Evolutionary conservation across 2,888 invertebrate genomes (phyloP).

Genomic region (Noctua pronuba): DNA sequence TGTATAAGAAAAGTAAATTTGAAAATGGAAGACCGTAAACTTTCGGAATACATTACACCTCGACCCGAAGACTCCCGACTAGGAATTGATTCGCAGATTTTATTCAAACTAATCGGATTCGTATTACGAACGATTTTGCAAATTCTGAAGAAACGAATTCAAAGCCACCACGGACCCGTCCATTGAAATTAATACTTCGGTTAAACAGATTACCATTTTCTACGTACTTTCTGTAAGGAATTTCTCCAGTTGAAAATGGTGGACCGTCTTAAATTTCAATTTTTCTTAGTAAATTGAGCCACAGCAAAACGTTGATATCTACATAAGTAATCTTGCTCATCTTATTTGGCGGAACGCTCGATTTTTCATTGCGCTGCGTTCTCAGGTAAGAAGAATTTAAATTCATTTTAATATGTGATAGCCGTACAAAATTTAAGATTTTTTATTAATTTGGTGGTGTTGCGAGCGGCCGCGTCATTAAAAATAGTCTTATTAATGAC

Average conservation of each 20-base stretch:
- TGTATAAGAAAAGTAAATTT: constrained; percentile 50
- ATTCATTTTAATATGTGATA: constrained; percentile 38
- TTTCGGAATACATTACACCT: constrained; percentile 78
- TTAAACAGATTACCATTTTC: constrained; percentile 75
- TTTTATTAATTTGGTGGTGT: constrained; percentile 4
- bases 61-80: constrained; percentile 67
- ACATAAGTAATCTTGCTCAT: constrained; percentile 59
- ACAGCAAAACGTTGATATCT: constrained; percentile 56
- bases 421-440: constrained; percentile 3
- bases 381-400: constrained; percentile 26
- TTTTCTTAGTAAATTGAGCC: constrained; percentile 60
- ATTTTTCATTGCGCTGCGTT: constrained; percentile 42
- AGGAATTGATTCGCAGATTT: constrained; percentile 77
- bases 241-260: constrained; percentile 57
- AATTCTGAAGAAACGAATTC: constrained; percentile 76
- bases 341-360: constrained; percentile 47
- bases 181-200: constrained; percentile 79
- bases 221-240: constrained; percentile 55
- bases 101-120: constrained; percentile 80
- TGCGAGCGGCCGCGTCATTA: too few relatives aligned
- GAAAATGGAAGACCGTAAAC: constrained; percentile 65
- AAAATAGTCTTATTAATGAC: neutral
- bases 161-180: constrained; percentile 68
- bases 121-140: constrained; percentile 78
- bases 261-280: constrained; percentile 63